Conservation (phyloP, 2,113 vertebrate species). For the Tringa solitaria region DNA sequence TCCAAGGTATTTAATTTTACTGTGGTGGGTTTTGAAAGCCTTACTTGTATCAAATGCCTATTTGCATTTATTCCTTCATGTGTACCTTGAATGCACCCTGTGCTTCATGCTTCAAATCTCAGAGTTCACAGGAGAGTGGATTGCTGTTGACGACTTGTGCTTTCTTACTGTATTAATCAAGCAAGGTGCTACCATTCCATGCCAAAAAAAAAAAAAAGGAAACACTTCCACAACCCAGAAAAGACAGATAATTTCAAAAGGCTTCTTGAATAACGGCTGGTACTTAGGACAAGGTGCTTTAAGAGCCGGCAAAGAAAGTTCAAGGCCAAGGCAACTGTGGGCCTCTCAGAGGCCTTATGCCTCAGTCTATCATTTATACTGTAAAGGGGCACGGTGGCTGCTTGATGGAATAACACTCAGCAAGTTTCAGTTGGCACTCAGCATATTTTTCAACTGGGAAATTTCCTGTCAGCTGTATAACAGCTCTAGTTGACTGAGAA, state of each 20-base stretch:
- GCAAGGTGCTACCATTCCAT: not conserved
- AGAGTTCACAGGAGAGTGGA: not conserved
- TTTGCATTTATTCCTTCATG: accelerated
- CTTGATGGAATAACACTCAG: not conserved
- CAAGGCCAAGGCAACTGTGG: not conserved
- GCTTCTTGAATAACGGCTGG: not conserved
- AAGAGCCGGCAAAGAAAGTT: not conserved
- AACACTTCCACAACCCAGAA: not conserved
- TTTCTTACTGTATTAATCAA: not conserved
- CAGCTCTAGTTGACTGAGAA: not conserved
- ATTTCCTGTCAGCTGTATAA: not conserved
- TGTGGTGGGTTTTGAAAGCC: not conserved
- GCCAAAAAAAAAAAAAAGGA: not conserved
- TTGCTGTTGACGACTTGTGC: not conserved
- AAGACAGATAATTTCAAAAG: not conserved
- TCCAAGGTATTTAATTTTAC: not conserved
- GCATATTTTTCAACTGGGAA: not conserved
- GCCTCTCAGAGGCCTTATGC: not conserved
- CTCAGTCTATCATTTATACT: not conserved
- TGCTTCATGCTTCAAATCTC: not conserved
- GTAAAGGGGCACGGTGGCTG: not conserved
- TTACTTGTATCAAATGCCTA: not conserved
- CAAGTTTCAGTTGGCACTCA: not conserved
- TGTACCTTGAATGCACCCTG: not conserved
- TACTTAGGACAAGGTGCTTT: not conserved